These are phyloP conservation scores for Emys orbicularis DNA, from an alignment of 2,797 vertebrate genomes.

Conservation along the genomic window DNA sequence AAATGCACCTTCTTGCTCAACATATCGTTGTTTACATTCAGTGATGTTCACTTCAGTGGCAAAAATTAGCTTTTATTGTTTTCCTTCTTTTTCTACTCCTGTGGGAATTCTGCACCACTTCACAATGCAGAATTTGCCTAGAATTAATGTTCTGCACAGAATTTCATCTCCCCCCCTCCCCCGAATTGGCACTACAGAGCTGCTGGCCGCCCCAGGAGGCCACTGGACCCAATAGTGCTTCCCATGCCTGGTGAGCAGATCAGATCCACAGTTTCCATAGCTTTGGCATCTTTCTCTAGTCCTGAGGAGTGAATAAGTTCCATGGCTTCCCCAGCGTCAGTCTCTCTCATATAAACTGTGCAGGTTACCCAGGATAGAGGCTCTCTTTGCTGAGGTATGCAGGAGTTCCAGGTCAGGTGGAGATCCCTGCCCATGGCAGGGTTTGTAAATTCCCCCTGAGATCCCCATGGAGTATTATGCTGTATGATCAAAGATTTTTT, in stretches of 20 bases:
- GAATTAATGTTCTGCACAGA: not conserved
- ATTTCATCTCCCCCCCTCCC: accelerated
- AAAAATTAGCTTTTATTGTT: not conserved
- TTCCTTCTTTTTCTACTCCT: not conserved
- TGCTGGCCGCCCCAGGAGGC: not conserved
- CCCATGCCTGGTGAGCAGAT: not conserved
- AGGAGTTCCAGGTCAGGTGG: not conserved
- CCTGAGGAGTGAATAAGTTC: not conserved
- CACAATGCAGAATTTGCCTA: not conserved
- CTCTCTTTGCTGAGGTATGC: not conserved
- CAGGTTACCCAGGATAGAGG: not conserved
- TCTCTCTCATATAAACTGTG: accelerated
- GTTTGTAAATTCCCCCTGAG: not conserved
- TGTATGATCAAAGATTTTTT: not conserved
- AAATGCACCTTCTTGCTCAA: not conserved
- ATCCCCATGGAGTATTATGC: not conserved
- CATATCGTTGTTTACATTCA: not conserved
- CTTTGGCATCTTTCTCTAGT: not conserved
- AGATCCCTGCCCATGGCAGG: not conserved
- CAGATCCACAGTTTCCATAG: not conserved
- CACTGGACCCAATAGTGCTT: not conserved
- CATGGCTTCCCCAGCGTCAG: not conserved
- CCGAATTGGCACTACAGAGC: not conserved
- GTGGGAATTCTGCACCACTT: not conserved
- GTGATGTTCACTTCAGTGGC: not conserved